Evolutionary conservation across 53 echinoderm and acorn worm genomes (phyloP), one percentile per base, ranked within the genome.

Genomic region (Paracentrotus lividus): DNA sequence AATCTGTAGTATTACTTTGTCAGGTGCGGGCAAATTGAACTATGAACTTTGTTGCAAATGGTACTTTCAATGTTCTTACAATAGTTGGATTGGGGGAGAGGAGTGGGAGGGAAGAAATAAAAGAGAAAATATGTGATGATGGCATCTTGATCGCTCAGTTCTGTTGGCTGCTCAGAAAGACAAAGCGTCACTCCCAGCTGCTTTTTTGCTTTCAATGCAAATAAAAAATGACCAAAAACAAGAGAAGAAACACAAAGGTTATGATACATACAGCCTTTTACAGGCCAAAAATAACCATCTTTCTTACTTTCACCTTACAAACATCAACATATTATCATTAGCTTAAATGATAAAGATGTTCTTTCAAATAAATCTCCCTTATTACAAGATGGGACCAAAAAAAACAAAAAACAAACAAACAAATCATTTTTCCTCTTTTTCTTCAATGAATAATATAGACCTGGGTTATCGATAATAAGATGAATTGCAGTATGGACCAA

Each of bases 221-320:
- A 90, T 90, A 90, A 68, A 85, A 90, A 75, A 90, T 75, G 91
- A 90, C 68, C 49, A 47, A 72, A 90, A 90, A 72, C 45, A 68
- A 90, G 54, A 90, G 75, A 68, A 90, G 76, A 90, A 65, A 90
- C 68, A 90, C 72, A 90, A n/a, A 90, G 75, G 91, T 90, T 68
- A 90, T 8, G 51, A 18, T 72, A 90, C 68, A 90, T 18, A 32
- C 32, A 54, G 69, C 91, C 91, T 44, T 49, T 4, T 14, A 75
- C 56, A 68, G 69, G 49, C 75, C 91, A 89, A 64, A n/a, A 38
- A 44, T 89, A 40, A 89, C 90, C 65, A 44, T 87, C n/a, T n/a
- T 36, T 29, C 21, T 56, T 14, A 45, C 7, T 33, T 56, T 81
- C 45, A 81, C 81, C 81, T 47, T 47, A 12, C 47, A 81, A 67